phyloP scores from a whole-genome alignment of 2,797 vertebrate species.

The Notolepis coatsorum region DNA sequence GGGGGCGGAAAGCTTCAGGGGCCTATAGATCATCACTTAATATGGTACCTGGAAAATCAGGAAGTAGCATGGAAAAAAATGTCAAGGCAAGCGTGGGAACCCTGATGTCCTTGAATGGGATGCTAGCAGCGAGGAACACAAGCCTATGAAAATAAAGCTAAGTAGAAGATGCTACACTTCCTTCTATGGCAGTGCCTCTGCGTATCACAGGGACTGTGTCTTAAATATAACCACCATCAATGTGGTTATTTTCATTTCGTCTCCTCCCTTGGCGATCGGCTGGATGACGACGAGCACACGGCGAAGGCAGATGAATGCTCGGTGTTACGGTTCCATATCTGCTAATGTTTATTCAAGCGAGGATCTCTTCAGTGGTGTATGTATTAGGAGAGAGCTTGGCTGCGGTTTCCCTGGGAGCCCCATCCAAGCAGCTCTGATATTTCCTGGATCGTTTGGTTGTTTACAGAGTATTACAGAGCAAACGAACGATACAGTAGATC shows the following conservation, averaged over 20 bases:
- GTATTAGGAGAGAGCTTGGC: neutral
- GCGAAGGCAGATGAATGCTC: neutral
- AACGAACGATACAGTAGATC: constrained; percentile 16
- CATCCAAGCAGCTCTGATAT: neutral
- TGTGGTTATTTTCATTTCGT: constrained; percentile 18
- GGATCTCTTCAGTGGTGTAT: neutral
- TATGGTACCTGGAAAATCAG: no score
- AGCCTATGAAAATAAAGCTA: constrained; percentile 10
- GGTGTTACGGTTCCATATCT: neutral
- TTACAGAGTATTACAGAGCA: constrained; percentile 6
- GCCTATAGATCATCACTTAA: no score
- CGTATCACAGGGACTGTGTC: constrained; percentile 28
- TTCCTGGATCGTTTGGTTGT: constrained; percentile 5
- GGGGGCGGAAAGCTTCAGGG: no score
- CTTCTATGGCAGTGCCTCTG: constrained; percentile 23
- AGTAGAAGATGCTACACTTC: constrained; percentile 28
- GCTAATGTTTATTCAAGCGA: neutral
- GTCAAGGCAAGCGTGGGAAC: no score
- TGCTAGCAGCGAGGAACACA: neutral
- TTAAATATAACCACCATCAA: constrained; percentile 20
- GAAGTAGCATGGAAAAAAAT: no score
- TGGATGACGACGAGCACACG: neutral
- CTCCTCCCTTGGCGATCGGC: neutral
- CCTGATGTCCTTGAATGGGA: constrained; percentile 24
- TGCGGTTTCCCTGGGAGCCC: neutral